phyloP scores from a whole-genome alignment of 2,888 invertebrate species.

The Neoaliturus tenellus region DNA sequence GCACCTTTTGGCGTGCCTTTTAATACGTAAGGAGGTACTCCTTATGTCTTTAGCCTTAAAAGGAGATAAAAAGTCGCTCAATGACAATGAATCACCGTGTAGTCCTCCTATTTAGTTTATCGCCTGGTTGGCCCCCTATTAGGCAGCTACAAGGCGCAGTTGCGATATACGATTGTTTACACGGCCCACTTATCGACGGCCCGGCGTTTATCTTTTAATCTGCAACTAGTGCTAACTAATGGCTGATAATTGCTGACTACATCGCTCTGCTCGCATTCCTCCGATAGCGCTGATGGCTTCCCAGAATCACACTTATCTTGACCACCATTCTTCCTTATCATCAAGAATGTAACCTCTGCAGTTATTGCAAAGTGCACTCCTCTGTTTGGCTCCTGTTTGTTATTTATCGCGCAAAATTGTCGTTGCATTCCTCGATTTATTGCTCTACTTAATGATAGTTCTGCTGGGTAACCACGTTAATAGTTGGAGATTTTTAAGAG shows the following conservation, averaged over 20 bases:
- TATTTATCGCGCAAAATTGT: slow-evolving; percentile 6
- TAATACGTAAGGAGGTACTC: too few species aligned
- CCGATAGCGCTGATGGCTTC: slow-evolving; percentile 4
- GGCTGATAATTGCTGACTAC: slow-evolving; percentile 19
- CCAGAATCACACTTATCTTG: slow-evolving; percentile 23
- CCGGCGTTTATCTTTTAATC: not conserved
- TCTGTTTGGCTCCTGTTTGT: not conserved
- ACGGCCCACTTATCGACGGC: not conserved
- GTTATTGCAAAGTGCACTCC: slow-evolving; percentile 29
- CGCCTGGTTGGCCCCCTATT: not conserved
- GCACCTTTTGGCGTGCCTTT: too few species aligned
- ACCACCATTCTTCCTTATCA: slow-evolving; percentile 22
- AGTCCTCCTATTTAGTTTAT: not conserved
- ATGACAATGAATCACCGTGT: too few species aligned
- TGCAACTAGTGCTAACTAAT: slow-evolving; percentile 27
- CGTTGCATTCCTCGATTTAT: not conserved
- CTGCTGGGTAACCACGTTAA: not conserved
- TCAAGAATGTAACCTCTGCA: not conserved
- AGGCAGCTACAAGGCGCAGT: not conserved
- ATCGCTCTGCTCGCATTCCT: not conserved
- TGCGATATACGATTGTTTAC: not conserved
- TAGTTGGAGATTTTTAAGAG: not conserved
- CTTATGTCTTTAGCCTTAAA: too few species aligned
- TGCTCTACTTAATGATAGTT: not conserved
- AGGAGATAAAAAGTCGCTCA: too few species aligned